A percentile compares a stretch with the other conserved stretches of the same genome.
Conservation (phyloP, 2,888 invertebrate genomes). For the Orchesella flavescens region DNA sequence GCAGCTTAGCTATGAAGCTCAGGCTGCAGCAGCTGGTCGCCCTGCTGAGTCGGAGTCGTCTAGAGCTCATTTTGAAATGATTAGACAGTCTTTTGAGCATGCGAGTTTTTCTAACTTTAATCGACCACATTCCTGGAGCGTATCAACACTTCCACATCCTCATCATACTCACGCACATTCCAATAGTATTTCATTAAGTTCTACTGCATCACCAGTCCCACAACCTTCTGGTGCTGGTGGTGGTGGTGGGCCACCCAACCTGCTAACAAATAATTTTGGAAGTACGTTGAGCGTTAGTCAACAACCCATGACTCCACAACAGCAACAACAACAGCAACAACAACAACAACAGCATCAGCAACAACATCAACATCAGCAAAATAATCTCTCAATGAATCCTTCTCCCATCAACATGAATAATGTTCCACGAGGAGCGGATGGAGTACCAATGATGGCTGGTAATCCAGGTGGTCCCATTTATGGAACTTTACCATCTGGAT, state of each 20-base stretch:
- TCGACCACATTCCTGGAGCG: conserved; percentile 71
- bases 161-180: conserved; percentile 67
- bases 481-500: conserved; percentile 65
- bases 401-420: conserved; percentile 46
- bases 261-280: conserved; percentile 63
- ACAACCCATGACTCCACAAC: conserved; percentile 49
- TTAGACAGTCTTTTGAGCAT: conserved; percentile 71
- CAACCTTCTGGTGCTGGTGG: conserved; percentile 24
- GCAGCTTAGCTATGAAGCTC: conserved; percentile 55
- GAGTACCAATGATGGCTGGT: conserved; percentile 30
- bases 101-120: conserved; percentile 70
- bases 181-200: conserved; percentile 63
- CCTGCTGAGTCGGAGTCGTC: conserved; percentile 52
- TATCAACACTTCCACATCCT: conserved; percentile 68
- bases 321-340: conserved; percentile 60
- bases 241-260: conserved; percentile 34
- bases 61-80: conserved; percentile 70
- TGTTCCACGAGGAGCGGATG: conserved; percentile 15
- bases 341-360: conserved; percentile 42
- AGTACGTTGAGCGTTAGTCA: conserved; percentile 66
- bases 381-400: conserved; percentile 61
- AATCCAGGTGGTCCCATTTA: conserved; percentile 56
- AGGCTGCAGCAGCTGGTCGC: conserved; percentile 53
- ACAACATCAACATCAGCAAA: conserved; percentile 62
- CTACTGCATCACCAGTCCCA: conserved; percentile 58